Percentiles rank a stretch among this genome's conserved stretches.
These are phyloP conservation scores for Ectobius pallidus DNA, from an alignment of 2,888 invertebrate genomes.

Conservation along the genomic window DNA sequence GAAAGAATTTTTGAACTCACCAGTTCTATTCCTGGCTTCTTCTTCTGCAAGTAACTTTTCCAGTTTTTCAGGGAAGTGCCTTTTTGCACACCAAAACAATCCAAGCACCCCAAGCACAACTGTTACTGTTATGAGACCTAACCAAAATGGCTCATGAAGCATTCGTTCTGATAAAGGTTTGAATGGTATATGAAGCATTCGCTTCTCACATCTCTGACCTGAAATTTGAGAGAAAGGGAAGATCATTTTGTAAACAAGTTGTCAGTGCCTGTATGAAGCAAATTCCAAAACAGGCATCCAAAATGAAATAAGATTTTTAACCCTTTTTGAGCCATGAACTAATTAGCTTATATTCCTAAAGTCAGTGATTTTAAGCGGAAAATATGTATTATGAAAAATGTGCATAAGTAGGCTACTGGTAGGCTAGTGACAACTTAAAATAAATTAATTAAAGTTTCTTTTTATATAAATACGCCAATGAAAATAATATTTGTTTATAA, in stretches of 20 bases:
- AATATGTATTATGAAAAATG: too few relatives aligned
- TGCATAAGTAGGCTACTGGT: too few relatives aligned
- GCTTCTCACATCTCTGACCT: slow-evolving; percentile 69
- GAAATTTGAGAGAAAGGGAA: too few relatives aligned
- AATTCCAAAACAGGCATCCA: too few relatives aligned
- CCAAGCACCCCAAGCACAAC: slow-evolving; percentile 80
- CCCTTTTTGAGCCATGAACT: too few relatives aligned
- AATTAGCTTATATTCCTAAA: too few relatives aligned
- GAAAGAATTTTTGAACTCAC: too few relatives aligned
- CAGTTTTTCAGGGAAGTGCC: slow-evolving; percentile 85
- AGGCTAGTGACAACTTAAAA: background rate
- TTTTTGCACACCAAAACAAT: slow-evolving; percentile 81
- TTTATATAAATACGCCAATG: background rate
- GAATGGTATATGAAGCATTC: slow-evolving; percentile 71
- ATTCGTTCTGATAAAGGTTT: slow-evolving; percentile 78
- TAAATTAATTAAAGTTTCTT: background rate
- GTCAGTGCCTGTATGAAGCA: too few relatives aligned
- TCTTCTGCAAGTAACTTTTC: slow-evolving; percentile 83
- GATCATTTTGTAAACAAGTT: too few relatives aligned
- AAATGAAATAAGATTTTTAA: too few relatives aligned
- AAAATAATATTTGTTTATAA: background rate
- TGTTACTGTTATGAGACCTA: slow-evolving; percentile 84
- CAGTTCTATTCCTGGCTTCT: slow-evolving; percentile 72
- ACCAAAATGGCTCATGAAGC: slow-evolving; percentile 89
- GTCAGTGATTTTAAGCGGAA: too few relatives aligned